These are phyloP conservation scores for Gnatocerus cornutus DNA, from an alignment of 2,888 invertebrate species.

Conservation along the genomic window DNA sequence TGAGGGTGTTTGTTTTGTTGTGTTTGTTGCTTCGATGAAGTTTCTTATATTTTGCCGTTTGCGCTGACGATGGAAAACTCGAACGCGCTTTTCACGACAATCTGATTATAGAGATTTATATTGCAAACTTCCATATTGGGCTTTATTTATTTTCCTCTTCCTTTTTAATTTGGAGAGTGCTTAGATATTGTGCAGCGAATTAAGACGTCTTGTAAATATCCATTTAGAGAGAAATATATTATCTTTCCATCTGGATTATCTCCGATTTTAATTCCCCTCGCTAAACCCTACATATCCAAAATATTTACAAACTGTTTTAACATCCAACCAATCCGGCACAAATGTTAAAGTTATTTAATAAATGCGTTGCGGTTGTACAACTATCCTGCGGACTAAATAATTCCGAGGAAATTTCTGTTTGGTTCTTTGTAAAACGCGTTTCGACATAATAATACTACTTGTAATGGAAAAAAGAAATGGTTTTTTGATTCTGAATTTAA, in stretches of 20 bases:
- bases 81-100: conserved; percentile 56
- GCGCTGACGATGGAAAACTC: conserved; percentile 58
- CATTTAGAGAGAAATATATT: neutral
- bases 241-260: too few relatives aligned
- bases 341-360: conserved; percentile 2
- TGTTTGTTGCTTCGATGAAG: conserved; percentile 62
- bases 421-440: too few relatives aligned
- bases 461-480: too few relatives aligned
- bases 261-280: too few relatives aligned
- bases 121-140: conserved; percentile 43
- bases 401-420: neutral
- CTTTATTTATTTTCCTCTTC: conserved; percentile 29
- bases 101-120: conserved; percentile 59
- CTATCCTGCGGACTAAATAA: conserved; percentile 3
- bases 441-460: too few relatives aligned
- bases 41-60: conserved; percentile 56
- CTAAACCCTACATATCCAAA: too few relatives aligned
- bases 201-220: conserved; percentile 5
- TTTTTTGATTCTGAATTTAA: too few relatives aligned
- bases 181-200: neutral
- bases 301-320: too few relatives aligned
- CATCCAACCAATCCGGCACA: neutral
- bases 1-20: conserved; percentile 65
- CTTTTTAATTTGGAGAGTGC: conserved; percentile 21
- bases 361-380: neutral